Percentiles rank a stretch among this genome's conserved stretches.
These are phyloP conservation scores for Idaea aversata DNA, from an alignment of 2,888 invertebrate species.

Conservation along the genomic window DNA sequence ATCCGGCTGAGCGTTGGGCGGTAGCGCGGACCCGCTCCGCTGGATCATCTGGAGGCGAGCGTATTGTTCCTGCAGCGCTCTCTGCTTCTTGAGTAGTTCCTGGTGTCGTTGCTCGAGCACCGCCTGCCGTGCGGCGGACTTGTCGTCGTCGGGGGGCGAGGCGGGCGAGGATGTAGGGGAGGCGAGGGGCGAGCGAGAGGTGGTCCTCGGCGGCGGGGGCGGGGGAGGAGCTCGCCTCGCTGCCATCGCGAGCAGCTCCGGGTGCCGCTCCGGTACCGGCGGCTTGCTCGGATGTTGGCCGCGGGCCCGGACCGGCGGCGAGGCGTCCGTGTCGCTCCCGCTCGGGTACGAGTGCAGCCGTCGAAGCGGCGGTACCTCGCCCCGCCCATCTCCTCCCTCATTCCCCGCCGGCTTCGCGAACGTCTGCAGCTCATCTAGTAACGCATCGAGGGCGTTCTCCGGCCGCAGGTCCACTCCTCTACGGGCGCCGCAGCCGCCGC, in stretches of 20 bases:
- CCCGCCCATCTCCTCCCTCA: constrained; percentile 32
- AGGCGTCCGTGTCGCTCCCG: constrained; percentile 90
- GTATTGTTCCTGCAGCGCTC: constrained; percentile 94
- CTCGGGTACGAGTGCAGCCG: constrained; percentile 92
- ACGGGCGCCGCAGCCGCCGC: constrained; percentile 53
- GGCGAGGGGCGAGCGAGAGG: constrained; percentile 92
- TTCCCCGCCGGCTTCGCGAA: constrained; percentile 85
- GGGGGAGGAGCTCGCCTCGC: constrained; percentile 89
- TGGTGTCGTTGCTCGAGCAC: constrained; percentile 93
- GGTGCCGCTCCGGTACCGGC: constrained; percentile 90
- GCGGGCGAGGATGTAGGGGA: constrained; percentile 87
- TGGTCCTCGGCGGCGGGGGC: constrained; percentile 91
- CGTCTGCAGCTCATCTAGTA: constrained; percentile 95
- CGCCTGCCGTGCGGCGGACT: constrained; percentile 80
- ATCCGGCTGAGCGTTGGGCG: constrained; percentile 82
- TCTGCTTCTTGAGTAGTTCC: constrained; percentile 92
- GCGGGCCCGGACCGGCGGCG: constrained; percentile 85
- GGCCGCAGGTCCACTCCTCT: constrained; percentile 79
- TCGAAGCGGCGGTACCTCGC: constrained; percentile 81
- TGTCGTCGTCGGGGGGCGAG: constrained; percentile 64
- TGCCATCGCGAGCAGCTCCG: constrained; percentile 86
- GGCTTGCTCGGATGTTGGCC: constrained; percentile 83
- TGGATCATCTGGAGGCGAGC: constrained; percentile 93
- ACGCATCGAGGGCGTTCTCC: constrained; percentile 98
- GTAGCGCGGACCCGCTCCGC: constrained; percentile 84